Conservation (phyloP, 2,888 invertebrate genomes). For the Parnassius glacialis region DNA sequence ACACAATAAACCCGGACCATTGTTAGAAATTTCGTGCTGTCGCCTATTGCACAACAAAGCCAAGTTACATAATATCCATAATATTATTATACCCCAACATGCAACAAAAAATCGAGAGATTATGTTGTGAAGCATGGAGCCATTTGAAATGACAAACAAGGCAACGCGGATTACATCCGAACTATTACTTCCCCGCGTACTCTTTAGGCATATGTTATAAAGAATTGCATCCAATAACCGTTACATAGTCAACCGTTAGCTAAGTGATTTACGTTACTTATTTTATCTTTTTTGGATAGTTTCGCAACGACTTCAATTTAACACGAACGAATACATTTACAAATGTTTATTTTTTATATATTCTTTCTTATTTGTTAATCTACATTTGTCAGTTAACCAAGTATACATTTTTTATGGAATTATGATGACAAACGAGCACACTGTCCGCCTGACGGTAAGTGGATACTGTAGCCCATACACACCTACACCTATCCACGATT, state of each 20-base stretch:
- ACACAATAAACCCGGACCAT: conserved; percentile 55
- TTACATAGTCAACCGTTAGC: conserved; percentile 40
- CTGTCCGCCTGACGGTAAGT: too few relatives aligned
- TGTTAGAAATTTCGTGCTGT: conserved; percentile 51
- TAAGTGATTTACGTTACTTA: conserved; percentile 43
- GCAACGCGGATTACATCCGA: conserved; percentile 54
- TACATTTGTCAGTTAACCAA: too few relatives aligned
- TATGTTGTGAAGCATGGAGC: conserved; percentile 49
- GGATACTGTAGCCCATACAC: too few relatives aligned
- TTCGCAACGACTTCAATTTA: neutral
- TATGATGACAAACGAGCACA: too few relatives aligned
- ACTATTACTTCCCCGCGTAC: conserved; percentile 44
- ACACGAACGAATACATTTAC: neutral
- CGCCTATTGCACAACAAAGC: conserved; percentile 56
- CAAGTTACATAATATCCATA: conserved; percentile 62
- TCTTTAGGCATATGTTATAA: conserved; percentile 42
- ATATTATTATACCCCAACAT: conserved; percentile 54
- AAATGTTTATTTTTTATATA: too few relatives aligned
- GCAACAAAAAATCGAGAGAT: conserved; percentile 52
- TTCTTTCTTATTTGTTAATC: too few relatives aligned
- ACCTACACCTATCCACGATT: too few relatives aligned
- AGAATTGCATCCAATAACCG: conserved; percentile 47
- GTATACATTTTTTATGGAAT: too few relatives aligned
- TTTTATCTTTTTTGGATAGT: conserved; percentile 2
- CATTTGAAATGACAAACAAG: conserved; percentile 62